Base-by-base conservation (phyloP, 2,888 invertebrate genomes). In the Phortica magna region DNA sequence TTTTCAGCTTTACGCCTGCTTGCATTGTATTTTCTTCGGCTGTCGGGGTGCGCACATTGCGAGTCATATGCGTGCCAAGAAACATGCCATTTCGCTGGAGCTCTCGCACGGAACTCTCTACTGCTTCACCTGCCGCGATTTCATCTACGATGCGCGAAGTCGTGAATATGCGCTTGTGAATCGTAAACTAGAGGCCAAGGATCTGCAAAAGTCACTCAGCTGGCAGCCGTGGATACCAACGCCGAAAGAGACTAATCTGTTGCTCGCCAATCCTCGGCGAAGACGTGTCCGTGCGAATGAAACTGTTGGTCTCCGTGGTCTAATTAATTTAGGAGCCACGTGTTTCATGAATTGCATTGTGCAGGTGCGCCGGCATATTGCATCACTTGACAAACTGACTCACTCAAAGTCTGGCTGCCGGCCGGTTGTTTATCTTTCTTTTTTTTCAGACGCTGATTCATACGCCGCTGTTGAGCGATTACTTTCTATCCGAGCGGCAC, bases 271-370 rank as follows among this genome's bases (percentile, higher is more conserved):
- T 88, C 95, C 96, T 7, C 95, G 96, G 83, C 93, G 97, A 76
- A 94, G 97, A 73, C 93, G 96, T 82, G 95, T 98, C 79, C 94
- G 96, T 80, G 95, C 96, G 74, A 95, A 96, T 89, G 96, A 97
- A 75, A 96, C 96, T 48, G 96, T 98, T 80, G 98, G 99, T 57
- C 93, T 99, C 77, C 94, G 99, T 75, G 99, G 99, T 0, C 93
- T 99, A 76, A 95, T 98, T 88, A 99, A 99, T 93, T 93, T 99
- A 80, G 99, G 99, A 53, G 96, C 98, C 83, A 99, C 99, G 4
- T 99, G 99, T 93, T 99, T 98, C 91, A 98, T 99, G 98, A 99
- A 98, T 92, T 98, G 98, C 90, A 98, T 99, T 86, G 96, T 99
- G 10, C 98, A 98, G 93, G 94, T 94, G 82, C 85, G 80, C 73